phyloP scores from a whole-genome alignment of 2,797 vertebrate genomes.

The Ficedula albicollis region DNA sequence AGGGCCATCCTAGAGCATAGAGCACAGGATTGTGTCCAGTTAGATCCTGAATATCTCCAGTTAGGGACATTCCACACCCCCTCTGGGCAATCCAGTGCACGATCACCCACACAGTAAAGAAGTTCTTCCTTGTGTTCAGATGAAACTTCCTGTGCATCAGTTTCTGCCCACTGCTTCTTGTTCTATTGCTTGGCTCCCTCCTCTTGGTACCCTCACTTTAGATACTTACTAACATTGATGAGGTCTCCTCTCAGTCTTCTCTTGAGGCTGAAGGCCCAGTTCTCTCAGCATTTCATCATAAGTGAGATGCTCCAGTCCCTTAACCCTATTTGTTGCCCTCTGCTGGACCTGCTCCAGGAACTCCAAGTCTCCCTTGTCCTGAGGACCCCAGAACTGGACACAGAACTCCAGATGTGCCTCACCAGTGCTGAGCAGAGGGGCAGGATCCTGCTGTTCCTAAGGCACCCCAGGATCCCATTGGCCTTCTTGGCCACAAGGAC shows the following conservation, averaged over 20 bases:
- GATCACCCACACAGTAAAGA: background rate
- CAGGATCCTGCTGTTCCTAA: background rate
- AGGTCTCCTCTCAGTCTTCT: background rate
- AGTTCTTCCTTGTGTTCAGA: background rate
- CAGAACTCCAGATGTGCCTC: background rate
- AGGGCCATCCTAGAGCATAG: background rate
- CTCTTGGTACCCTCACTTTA: background rate
- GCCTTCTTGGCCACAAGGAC: background rate
- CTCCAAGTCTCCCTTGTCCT: background rate
- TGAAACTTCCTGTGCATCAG: background rate
- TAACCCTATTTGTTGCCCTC: background rate
- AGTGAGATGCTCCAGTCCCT: background rate
- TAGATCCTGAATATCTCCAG: background rate
- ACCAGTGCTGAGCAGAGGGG: background rate
- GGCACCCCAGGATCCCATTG: too few species aligned
- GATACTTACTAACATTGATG: background rate
- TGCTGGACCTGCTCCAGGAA: background rate
- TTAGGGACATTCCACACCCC: background rate
- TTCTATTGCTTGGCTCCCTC: background rate
- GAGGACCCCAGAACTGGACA: background rate
- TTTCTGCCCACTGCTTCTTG: background rate
- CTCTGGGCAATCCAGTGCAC: accelerated
- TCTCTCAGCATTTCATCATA: background rate
- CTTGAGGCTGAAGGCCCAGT: background rate
- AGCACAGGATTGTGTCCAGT: too few species aligned